phyloP scores from a whole-genome alignment of 2,888 invertebrate genomes.

The Augiades crinisus region DNA sequence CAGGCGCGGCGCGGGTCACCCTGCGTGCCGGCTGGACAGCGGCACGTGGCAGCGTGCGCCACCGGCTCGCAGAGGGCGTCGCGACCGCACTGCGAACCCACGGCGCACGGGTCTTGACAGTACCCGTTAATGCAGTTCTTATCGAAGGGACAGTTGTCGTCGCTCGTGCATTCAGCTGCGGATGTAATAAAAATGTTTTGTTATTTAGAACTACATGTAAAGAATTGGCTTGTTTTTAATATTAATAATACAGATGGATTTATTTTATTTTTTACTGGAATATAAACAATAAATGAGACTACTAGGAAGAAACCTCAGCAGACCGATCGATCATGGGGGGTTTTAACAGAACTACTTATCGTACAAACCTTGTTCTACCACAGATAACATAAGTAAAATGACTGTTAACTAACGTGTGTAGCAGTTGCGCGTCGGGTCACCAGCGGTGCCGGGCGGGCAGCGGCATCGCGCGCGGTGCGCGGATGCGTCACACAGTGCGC shows the following conservation, averaged over 20 bases:
- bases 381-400: no score
- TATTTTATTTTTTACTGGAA: neutral
- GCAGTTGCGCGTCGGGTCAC: slow-evolving; percentile 92
- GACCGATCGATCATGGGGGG: no score
- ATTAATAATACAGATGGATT: no score
- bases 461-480: slow-evolving; percentile 91
- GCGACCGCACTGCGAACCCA: slow-evolving; percentile 87
- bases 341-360: no score
- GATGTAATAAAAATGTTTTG: slow-evolving; percentile 28
- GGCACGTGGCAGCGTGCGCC: slow-evolving; percentile 90
- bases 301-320: no score
- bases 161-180: slow-evolving; percentile 89
- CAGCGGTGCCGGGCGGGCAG: slow-evolving; percentile 93
- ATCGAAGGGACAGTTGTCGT: slow-evolving; percentile 92
- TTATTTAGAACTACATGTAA: no score
- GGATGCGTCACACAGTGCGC: slow-evolving; percentile 89
- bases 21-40: slow-evolving; percentile 92
- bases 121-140: slow-evolving; percentile 90
- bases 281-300: no score
- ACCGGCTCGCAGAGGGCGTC: slow-evolving; percentile 89
- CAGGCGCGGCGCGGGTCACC: slow-evolving; percentile 92
- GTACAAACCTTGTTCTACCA: no score
- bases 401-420: slow-evolving; percentile 90
- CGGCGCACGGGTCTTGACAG: slow-evolving; percentile 89
- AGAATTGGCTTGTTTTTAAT: no score